Evolutionary conservation across 2,888 invertebrate species (phyloP), one percentile per base, ranked within the genome.

Genomic region (Sympetrum striolatum): DNA sequence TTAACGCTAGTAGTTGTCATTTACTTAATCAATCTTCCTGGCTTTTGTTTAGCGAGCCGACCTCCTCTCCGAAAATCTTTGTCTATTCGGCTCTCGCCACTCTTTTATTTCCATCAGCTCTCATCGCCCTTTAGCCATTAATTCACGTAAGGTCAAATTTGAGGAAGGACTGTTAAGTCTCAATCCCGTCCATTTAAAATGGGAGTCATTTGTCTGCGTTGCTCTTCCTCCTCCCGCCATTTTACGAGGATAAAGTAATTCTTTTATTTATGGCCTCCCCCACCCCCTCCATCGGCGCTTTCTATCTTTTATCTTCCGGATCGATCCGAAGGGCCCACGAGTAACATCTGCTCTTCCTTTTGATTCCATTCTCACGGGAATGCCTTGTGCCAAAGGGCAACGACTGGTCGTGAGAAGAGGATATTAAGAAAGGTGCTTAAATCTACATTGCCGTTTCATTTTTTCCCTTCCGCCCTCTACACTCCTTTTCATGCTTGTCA

Each of bases 361-460:
- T 25, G 37, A 39, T 37, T 58, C 86, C 58, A 86, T 86, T 86
- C 86, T 86, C 86, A 86, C 86, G 86, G 86, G 86, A 86, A 86
- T 60, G 60, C 58, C 82, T 48, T 48, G 31, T 58, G 58, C 86
- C 86, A 86, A 86, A 86, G 86, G 86, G 37, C 86, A 86, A 86
- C 86, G 86, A 86, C 86, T 86, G 86, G n/a, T 86, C 86, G 86
- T 86, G 86, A 86, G 86, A 82, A 58, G 82, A 22, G 35, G 64
- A 86, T 86, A 86, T 86, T 60, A 86, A 86, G 86, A 37, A 60
- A 64, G 86, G 86, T 86, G 60, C 64, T 86, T 60, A 37, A 64
- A 86, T 86, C 60, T 37, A 60, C 58, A 86, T 86, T 37, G 35
- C 60, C 86, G n/a, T 86, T 58, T 37, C 86, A 73, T 73, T 86